Conservation (phyloP, 2,888 invertebrate genomes). For the Dichetophora obliterata region DNA sequence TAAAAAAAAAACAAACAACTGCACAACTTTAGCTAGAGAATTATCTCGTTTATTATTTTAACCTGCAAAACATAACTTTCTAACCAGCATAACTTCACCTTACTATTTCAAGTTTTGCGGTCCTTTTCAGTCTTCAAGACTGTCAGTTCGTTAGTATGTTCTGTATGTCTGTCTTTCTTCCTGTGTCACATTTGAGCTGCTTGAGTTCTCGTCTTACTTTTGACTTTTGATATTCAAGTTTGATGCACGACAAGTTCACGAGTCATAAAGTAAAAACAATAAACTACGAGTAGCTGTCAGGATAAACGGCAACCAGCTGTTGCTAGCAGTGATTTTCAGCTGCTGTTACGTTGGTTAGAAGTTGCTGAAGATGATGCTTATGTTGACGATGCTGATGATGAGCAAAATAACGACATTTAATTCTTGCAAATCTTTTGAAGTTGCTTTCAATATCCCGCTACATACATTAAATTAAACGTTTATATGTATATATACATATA, state of each 20-base stretch:
- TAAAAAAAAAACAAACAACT: no score
- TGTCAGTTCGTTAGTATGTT: no score
- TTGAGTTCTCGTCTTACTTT: not conserved
- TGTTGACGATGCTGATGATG: not conserved
- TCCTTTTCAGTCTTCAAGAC: not conserved
- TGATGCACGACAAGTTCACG: conserved; percentile 19
- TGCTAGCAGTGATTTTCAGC: conserved; percentile 14
- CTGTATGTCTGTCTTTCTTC: not conserved
- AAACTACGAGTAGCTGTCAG: conserved; percentile 8
- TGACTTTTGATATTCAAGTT: not conserved
- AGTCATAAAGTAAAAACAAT: conserved; percentile 28
- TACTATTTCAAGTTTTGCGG: not conserved
- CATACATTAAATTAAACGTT: no score
- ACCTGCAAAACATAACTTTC: not conserved
- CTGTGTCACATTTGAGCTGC: not conserved
- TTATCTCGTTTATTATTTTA: not conserved
- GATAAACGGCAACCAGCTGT: conserved; percentile 19
- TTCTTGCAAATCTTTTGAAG: not conserved
- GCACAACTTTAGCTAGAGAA: no score
- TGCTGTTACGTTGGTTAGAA: not conserved
- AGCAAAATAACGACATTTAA: not conserved
- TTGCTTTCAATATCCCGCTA: no score
- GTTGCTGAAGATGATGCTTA: not conserved
- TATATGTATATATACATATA: no score
- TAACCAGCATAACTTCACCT: not conserved